Percentiles rank a stretch among this genome's conserved stretches.
These are phyloP conservation scores for Leptobrachium leishanense DNA, from an alignment of 2,113 vertebrate species.

Conservation along the genomic window DNA sequence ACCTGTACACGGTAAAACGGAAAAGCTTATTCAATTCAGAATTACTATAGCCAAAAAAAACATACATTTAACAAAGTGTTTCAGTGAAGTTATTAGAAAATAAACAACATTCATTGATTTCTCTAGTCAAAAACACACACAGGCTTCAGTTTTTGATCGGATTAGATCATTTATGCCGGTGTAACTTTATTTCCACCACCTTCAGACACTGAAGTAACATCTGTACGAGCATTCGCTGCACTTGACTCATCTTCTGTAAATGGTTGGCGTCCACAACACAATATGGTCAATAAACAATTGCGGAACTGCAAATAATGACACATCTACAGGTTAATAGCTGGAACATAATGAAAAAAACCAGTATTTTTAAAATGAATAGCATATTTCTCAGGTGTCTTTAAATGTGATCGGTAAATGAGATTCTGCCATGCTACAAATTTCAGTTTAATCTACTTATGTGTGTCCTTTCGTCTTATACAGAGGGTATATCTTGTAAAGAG, in stretches of 20 bases:
- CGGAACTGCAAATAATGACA: conserved; percentile 55
- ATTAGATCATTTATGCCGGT: background rate
- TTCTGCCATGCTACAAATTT: too few species aligned
- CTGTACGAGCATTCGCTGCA: rapidly evolving
- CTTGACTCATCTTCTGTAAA: background rate
- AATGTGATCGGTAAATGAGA: too few species aligned
- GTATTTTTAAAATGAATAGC: too few species aligned
- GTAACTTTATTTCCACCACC: conserved; percentile 50
- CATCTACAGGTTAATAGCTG: background rate
- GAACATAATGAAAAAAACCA: background rate
- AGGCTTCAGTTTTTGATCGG: background rate
- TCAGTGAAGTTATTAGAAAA: background rate
- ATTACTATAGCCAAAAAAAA: background rate
- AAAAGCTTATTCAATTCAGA: background rate
- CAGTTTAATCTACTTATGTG: too few species aligned
- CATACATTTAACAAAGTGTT: background rate
- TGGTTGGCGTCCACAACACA: conserved; percentile 54
- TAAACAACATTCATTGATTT: background rate
- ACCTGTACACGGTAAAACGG: too few species aligned
- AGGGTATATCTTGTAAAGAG: too few species aligned
- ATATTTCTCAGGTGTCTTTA: too few species aligned
- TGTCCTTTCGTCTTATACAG: too few species aligned
- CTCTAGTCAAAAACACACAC: too few species aligned
- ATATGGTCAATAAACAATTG: conserved; percentile 58
- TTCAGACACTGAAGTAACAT: background rate